phyloP scores from a whole-genome alignment of 2,113 vertebrate genomes.

The Paedocypris sp. region DNA sequence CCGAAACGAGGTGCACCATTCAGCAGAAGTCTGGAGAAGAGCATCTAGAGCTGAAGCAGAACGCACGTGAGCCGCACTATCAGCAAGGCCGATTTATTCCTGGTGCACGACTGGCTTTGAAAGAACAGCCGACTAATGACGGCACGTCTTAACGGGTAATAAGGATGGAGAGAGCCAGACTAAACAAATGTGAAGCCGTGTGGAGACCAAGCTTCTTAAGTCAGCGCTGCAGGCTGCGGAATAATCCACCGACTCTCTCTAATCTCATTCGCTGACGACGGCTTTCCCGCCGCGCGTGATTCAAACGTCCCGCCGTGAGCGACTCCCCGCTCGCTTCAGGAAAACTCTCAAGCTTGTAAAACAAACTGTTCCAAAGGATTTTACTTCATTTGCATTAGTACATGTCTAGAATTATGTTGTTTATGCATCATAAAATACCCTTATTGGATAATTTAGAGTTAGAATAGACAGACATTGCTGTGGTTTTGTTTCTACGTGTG shows the following conservation, averaged over 20 bases:
- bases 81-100: neutral
- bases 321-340: no score
- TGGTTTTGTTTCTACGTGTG: no score
- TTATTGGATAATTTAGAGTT: no score
- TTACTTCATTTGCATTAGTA: no score
- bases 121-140: neutral
- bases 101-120: neutral
- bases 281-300: neutral
- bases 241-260: neutral
- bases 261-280: neutral
- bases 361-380: no score
- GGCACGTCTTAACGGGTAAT: neutral
- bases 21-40: no score
- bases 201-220: slow-evolving; percentile 10
- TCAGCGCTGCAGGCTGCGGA: neutral
- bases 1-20: no score
- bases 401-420: no score
- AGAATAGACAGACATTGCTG: no score
- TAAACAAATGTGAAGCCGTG: slow-evolving; percentile 7
- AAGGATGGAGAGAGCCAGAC: slow-evolving; percentile 2
- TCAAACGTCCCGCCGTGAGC: no score
- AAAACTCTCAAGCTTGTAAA: no score
- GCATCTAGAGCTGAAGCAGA: neutral
- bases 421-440: no score
- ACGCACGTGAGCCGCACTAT: neutral